Conservation (phyloP, 2,888 invertebrate species). For the Lysandra coridon region DNA sequence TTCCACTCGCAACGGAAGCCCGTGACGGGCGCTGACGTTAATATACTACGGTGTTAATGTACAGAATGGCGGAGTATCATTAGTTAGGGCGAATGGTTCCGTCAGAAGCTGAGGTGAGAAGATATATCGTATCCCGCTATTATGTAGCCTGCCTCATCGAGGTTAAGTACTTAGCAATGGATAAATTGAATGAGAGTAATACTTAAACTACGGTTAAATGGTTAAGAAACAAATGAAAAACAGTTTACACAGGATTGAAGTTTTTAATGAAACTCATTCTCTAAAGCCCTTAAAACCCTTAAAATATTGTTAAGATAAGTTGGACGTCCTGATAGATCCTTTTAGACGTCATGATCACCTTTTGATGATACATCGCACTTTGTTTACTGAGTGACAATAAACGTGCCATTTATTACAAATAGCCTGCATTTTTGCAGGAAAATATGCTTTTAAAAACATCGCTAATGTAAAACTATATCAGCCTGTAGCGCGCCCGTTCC, state of each 20-base stretch:
- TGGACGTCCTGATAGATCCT: too few relatives aligned
- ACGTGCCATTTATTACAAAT: too few relatives aligned
- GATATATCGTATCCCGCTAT: slow-evolving; percentile 13
- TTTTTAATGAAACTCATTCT: too few relatives aligned
- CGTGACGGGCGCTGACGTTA: slow-evolving; percentile 16
- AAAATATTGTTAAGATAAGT: too few relatives aligned
- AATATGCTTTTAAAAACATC: neutral
- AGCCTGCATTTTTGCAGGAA: too few relatives aligned
- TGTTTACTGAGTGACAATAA: too few relatives aligned
- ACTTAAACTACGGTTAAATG: neutral
- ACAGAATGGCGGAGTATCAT: slow-evolving; percentile 18
- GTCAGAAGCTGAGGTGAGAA: slow-evolving; percentile 13
- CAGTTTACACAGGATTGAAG: too few relatives aligned
- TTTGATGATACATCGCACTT: too few relatives aligned
- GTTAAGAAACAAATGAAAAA: neutral
- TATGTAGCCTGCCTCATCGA: neutral
- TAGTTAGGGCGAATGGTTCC: slow-evolving; percentile 18
- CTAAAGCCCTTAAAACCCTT: too few relatives aligned
- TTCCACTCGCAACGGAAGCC: slow-evolving; percentile 8
- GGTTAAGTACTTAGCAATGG: neutral
- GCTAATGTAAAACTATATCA: neutral
- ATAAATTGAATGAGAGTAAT: neutral
- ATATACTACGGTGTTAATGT: slow-evolving; percentile 24
- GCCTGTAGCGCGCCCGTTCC: neutral
- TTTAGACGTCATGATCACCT: too few relatives aligned